phyloP scores from a whole-genome alignment of 64 coral and sea anemone genomes.

The Astreopora myriophthalma region DNA sequence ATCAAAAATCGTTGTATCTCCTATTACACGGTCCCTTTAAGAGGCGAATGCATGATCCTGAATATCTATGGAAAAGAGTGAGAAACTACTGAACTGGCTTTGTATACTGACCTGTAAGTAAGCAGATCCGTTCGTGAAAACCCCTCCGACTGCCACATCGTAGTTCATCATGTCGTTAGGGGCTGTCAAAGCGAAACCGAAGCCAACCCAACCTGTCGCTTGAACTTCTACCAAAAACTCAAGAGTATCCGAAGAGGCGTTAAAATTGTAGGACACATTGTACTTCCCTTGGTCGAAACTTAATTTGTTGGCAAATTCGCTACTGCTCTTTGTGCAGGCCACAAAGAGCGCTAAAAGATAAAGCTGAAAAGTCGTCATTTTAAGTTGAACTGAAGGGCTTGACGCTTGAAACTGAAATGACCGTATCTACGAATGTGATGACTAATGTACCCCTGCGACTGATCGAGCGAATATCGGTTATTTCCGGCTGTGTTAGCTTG shows the following conservation, averaged over 20 bases:
- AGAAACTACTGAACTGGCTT: too few species aligned
- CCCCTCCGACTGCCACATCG: conserved; percentile 11
- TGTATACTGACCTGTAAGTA: neutral
- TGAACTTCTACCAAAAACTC: neutral
- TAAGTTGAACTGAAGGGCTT: neutral
- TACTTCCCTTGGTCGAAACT: neutral
- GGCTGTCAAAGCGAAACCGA: neutral
- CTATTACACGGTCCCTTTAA: too few species aligned
- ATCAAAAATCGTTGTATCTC: too few species aligned
- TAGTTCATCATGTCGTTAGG: neutral
- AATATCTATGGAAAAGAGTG: too few species aligned
- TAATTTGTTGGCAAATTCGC: neutral
- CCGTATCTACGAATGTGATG: too few species aligned
- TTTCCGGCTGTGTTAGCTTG: too few species aligned
- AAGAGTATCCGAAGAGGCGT: neutral
- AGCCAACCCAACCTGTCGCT: neutral
- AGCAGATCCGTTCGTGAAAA: neutral
- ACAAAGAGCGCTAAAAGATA: neutral
- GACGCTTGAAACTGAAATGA: too few species aligned
- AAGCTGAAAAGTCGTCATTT: neutral
- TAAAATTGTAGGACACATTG: conserved; percentile 10
- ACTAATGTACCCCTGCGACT: too few species aligned
- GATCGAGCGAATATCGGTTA: neutral
- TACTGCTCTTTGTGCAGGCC: neutral
- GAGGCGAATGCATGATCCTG: too few species aligned